Conservation (phyloP, 2,888 invertebrate species). For the Dioctria linearis region DNA sequence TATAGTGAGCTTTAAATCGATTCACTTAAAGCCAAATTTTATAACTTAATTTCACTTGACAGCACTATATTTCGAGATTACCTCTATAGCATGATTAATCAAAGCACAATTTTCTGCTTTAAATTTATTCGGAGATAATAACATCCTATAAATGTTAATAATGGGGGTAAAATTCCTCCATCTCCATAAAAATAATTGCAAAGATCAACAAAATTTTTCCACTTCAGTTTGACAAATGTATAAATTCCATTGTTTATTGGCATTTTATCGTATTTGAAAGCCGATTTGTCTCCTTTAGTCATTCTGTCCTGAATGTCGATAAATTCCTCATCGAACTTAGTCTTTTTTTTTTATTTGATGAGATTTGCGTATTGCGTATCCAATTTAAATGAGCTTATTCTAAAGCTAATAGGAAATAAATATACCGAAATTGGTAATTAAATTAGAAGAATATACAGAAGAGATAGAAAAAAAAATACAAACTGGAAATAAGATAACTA, state of each 20-base stretch:
- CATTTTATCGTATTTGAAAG: slow-evolving; percentile 10
- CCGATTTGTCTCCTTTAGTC: slow-evolving; percentile 14
- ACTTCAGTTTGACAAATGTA: slow-evolving; percentile 13
- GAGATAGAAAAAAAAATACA: no score
- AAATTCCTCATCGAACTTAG: slow-evolving; percentile 32
- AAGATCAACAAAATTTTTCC: not conserved
- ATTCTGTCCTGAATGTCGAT: not conserved
- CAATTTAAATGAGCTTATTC: slow-evolving; percentile 25
- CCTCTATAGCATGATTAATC: not conserved
- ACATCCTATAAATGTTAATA: slow-evolving; percentile 10
- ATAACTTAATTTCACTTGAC: not conserved
- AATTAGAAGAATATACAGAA: no score
- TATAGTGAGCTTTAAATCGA: not conserved
- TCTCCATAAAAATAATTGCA: slow-evolving; percentile 29
- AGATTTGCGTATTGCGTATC: slow-evolving; percentile 18
- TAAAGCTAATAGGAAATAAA: no score
- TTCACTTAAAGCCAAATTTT: not conserved
- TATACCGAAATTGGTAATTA: no score
- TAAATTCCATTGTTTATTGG: slow-evolving; percentile 22
- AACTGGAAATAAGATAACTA: no score
- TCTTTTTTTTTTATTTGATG: not conserved
- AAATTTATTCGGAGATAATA: not conserved
- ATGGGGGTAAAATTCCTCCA: not conserved
- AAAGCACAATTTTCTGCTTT: not conserved
- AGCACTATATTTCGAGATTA: not conserved